Evolutionary conservation across 1,140 invertebrate species (phyloP).

Genomic region (Psix sp.): DNA sequence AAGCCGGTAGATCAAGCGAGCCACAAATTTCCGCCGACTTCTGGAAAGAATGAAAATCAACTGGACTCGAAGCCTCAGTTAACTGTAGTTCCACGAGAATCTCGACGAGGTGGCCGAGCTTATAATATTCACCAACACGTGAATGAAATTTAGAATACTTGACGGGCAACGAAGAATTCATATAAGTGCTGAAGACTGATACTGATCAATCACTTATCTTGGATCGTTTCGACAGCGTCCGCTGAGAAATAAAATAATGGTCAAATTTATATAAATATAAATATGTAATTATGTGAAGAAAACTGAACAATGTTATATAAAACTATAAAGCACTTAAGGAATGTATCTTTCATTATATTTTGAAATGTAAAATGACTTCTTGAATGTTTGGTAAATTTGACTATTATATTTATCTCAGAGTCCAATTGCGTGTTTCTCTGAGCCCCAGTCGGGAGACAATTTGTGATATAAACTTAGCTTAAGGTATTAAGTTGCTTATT

Average conservation of each 20-base stretch:
- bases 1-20: conserved; percentile 50
- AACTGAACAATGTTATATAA: too few species aligned
- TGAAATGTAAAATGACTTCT: too few species aligned
- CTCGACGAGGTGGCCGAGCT: conserved; percentile 71
- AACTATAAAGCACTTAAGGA: too few species aligned
- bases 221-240: too few species aligned
- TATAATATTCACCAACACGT: conserved; percentile 76
- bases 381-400: too few species aligned
- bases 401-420: too few species aligned
- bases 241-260: too few species aligned
- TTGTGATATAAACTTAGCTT: conserved; percentile 18
- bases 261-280: too few species aligned
- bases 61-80: conserved; percentile 47
- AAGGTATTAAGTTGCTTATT: background rate
- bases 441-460: too few species aligned
- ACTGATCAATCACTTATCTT: too few species aligned
- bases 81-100: conserved; percentile 71
- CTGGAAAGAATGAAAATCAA: conserved; percentile 33
- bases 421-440: too few species aligned
- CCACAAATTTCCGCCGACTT: background rate
- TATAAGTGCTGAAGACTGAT: conserved; percentile 10
- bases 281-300: background rate
- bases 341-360: too few species aligned
- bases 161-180: conserved; percentile 29
- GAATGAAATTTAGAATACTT: conserved; percentile 68